These are phyloP conservation scores for Zoanthus sansibaricus DNA, from an alignment of 92 coral and sea anemone species.

Conservation along the genomic window DNA sequence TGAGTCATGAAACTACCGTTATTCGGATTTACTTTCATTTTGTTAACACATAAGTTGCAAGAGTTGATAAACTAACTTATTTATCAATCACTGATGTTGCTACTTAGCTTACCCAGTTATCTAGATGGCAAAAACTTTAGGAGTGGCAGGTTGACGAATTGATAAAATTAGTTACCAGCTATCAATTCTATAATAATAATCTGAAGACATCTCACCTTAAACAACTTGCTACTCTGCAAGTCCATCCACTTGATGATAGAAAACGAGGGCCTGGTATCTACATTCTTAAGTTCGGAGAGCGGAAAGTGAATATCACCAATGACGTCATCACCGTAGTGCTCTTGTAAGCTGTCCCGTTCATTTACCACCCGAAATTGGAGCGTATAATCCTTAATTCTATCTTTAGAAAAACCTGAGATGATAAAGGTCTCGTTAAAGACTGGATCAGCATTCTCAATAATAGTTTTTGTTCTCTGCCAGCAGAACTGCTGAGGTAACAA, in stretches of 20 bases:
- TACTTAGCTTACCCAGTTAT: too few relatives aligned
- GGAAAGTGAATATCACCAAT: constrained; percentile 96
- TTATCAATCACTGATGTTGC: too few relatives aligned
- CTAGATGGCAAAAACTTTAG: too few relatives aligned
- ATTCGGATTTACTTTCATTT: too few relatives aligned
- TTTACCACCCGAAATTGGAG: constrained; percentile 91
- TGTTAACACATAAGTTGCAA: too few relatives aligned
- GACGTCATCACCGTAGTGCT: constrained; percentile 92
- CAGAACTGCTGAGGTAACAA: constrained; percentile 94
- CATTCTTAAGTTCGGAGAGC: constrained; percentile 75
- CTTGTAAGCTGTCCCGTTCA: constrained; percentile 78
- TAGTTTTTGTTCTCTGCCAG: constrained; percentile 92
- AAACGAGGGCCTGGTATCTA: constrained; percentile 74
- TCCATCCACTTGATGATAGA: constrained; percentile 88
- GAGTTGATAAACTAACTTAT: too few relatives aligned
- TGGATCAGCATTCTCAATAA: constrained; percentile 80
- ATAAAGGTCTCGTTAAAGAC: constrained; percentile 93
- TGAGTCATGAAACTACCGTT: too few relatives aligned
- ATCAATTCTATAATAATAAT: too few relatives aligned
- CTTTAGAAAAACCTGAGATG: constrained; percentile 95
- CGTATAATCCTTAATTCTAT: constrained; percentile 85
- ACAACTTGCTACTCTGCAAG: constrained; percentile 50
- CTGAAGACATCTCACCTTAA: constrained; percentile 17
- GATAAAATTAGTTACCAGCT: too few relatives aligned
- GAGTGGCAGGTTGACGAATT: too few relatives aligned